phyloP scores from a whole-genome alignment of 2,113 vertebrate genomes.

The Zapus hudsonius region DNA sequence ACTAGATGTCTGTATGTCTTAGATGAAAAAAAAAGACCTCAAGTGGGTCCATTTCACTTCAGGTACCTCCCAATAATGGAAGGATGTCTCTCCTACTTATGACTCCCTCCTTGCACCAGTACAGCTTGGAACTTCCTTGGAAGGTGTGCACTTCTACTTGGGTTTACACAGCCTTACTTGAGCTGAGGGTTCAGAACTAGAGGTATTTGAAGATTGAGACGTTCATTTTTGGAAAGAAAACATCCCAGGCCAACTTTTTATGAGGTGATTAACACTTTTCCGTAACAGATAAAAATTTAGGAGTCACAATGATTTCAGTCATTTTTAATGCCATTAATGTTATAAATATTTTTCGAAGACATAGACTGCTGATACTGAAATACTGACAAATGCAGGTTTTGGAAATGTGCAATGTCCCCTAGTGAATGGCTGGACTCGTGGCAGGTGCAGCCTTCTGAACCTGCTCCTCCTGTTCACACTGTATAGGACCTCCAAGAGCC shows the following conservation, averaged over 20 bases:
- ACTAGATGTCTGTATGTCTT: neutral
- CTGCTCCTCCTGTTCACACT: neutral
- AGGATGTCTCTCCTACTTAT: neutral
- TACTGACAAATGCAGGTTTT: constrained; percentile 43
- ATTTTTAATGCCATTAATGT: constrained; percentile 64
- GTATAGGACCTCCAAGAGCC: neutral
- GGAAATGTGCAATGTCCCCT: constrained; percentile 60
- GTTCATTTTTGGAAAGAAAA: constrained; percentile 40
- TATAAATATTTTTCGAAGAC: constrained; percentile 64
- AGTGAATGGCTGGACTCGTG: neutral
- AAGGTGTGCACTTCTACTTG: neutral
- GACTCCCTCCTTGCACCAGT: neutral
- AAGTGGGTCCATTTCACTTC: neutral
- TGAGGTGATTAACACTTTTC: constrained; percentile 68
- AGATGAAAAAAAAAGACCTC: neutral
- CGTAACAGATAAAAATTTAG: constrained; percentile 58
- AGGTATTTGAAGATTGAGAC: constrained; percentile 32
- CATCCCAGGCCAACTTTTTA: neutral
- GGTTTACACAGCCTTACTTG: neutral
- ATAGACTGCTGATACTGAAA: constrained; percentile 54
- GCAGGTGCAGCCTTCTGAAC: neutral
- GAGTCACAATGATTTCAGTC: constrained; percentile 51
- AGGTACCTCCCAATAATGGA: neutral
- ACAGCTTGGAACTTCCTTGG: neutral
- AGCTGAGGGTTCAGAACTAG: neutral